phyloP scores from a whole-genome alignment of 1,140 invertebrate genomes.

The Pseudomyrmex dendroicus region DNA sequence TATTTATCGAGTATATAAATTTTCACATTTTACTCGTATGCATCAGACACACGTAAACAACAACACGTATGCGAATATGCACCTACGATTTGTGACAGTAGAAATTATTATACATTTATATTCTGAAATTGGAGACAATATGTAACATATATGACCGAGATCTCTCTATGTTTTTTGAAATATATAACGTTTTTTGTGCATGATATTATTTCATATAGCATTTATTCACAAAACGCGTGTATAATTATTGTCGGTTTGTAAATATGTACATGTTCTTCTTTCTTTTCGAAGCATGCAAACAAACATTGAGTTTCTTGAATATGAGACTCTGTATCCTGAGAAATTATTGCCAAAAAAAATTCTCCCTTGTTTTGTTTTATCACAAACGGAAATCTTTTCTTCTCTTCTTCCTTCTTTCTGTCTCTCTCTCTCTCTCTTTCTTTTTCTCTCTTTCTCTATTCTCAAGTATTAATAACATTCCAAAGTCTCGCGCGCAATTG shows the following conservation, averaged over 20 bases:
- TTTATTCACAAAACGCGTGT: constrained; percentile 38
- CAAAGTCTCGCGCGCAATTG: no score
- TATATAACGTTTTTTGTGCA: constrained; percentile 60
- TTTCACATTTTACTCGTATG: constrained; percentile 43
- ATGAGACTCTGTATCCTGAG: constrained; percentile 37
- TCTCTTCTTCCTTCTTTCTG: no score
- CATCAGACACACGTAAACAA: constrained; percentile 24
- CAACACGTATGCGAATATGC: constrained; percentile 48
- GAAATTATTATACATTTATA: constrained; percentile 15
- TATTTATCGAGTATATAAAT: constrained; percentile 15
- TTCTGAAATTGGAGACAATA: constrained; percentile 31
- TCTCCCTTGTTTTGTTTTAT: constrained; percentile 20
- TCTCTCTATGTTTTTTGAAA: constrained; percentile 26
- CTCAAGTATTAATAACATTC: no score
- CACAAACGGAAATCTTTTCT: neutral
- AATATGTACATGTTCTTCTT: constrained; percentile 59
- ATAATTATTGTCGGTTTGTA: constrained; percentile 53
- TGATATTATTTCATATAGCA: constrained; percentile 51
- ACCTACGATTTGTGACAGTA: constrained; percentile 33
- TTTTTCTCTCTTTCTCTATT: no score
- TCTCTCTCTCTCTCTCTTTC: no score
- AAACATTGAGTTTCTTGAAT: constrained; percentile 60
- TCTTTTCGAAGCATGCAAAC: constrained; percentile 62
- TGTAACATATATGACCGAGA: constrained; percentile 26
- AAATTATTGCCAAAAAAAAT: constrained; percentile 27